Percentiles rank a stretch among this genome's conserved stretches.
Evolutionary conservation across 1,140 invertebrate genomes (phyloP).

Genomic region (Orius laevigatus): DNA sequence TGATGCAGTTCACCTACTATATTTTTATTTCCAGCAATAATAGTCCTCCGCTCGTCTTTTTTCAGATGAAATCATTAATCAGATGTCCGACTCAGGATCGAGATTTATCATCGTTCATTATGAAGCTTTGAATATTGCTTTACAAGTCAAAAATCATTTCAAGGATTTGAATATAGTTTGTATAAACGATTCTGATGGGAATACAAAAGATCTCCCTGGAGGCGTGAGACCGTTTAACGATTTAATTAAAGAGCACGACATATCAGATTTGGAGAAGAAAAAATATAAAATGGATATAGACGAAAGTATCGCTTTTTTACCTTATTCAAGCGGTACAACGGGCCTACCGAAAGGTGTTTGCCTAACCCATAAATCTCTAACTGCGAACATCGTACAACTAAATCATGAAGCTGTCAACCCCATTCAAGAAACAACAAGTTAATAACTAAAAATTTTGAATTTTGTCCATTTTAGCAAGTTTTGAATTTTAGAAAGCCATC

Average conservation of each 20-base stretch:
- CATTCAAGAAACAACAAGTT: background rate
- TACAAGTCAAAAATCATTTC: background rate
- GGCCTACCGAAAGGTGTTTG: constrained; percentile 73
- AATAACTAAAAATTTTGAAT: too few relatives aligned
- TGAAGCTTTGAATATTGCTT: background rate
- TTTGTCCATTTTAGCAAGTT: background rate
- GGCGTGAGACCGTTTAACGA: background rate
- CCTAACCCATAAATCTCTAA: constrained; percentile 53
- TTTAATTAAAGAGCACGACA: background rate
- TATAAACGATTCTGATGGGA: background rate
- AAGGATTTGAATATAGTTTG: background rate
- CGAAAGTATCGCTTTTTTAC: constrained; percentile 25
- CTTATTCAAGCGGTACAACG: constrained; percentile 51
- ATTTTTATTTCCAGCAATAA: too few relatives aligned
- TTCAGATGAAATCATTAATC: background rate
- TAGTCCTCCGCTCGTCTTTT: too few relatives aligned
- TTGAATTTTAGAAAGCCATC: constrained; percentile 29
- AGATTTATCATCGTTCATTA: background rate
- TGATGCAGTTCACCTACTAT: too few relatives aligned
- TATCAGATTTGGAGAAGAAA: background rate
- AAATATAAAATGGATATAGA: background rate
- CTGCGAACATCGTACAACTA: constrained; percentile 27
- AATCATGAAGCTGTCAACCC: constrained; percentile 33
- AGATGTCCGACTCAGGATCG: background rate
- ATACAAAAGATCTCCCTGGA: background rate